These are phyloP conservation scores for Crotophaga sulcirostris DNA, from an alignment of 2,113 vertebrate species.

Conservation along the genomic window DNA sequence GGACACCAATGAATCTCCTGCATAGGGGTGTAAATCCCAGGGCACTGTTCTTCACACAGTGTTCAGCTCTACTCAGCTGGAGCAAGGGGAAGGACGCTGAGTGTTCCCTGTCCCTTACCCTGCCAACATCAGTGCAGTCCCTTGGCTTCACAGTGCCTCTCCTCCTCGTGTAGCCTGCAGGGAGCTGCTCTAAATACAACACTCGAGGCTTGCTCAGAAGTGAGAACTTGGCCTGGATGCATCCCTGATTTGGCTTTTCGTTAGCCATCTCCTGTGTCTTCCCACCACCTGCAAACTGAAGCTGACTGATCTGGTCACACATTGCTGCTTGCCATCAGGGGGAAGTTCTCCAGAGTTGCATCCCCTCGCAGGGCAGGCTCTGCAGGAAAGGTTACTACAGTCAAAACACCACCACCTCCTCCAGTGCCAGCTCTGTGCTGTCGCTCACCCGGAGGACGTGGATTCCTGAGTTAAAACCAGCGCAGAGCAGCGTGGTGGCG, in stretches of 20 bases:
- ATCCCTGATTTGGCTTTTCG: background rate
- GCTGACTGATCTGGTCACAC: background rate
- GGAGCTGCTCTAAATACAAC: background rate
- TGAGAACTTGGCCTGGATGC: background rate
- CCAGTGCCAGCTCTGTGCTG: background rate
- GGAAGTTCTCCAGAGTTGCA: rapidly evolving
- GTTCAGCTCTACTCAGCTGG: background rate
- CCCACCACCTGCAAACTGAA: background rate
- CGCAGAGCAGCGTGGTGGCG: slow-evolving; percentile 82
- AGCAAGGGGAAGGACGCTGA: background rate
- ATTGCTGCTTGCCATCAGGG: rapidly evolving
- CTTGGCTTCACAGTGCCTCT: background rate
- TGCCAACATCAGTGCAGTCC: background rate
- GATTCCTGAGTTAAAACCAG: slow-evolving; percentile 84
- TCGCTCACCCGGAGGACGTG: slow-evolving; percentile 73
- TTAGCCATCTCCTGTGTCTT: background rate
- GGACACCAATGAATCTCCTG: background rate
- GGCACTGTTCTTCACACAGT: rapidly evolving
- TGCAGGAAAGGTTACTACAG: rapidly evolving
- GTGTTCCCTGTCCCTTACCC: rapidly evolving
- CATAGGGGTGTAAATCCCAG: background rate
- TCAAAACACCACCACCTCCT: slow-evolving; percentile 74
- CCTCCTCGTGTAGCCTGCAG: rapidly evolving
- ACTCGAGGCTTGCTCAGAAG: background rate
- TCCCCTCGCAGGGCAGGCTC: background rate